phyloP scores from a whole-genome alignment of 2,797 vertebrate genomes.

The Amphiprion clarkii region DNA sequence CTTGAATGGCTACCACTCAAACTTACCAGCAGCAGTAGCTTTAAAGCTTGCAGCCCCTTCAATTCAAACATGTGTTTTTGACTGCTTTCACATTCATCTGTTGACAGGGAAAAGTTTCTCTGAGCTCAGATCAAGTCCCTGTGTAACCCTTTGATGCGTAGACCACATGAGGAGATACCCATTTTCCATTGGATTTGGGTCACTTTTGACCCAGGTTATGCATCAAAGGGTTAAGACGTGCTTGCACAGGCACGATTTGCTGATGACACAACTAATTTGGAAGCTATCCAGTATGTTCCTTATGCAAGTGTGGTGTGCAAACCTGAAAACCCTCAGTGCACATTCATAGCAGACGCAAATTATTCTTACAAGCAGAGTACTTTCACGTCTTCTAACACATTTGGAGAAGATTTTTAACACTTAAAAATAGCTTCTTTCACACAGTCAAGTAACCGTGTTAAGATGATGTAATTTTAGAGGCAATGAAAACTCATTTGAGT shows the following conservation, averaged over 20 bases:
- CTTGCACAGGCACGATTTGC: neutral
- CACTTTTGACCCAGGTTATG: no score
- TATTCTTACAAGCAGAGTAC: no score
- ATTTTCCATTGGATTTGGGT: no score
- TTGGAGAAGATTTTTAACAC: no score
- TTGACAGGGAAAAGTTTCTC: neutral
- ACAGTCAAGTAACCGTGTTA: neutral
- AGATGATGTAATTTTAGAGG: neutral
- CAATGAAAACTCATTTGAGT: conserved; percentile 15
- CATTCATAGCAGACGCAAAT: neutral
- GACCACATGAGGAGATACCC: no score
- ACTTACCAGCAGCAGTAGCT: neutral
- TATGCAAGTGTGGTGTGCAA: neutral
- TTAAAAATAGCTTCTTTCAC: no score
- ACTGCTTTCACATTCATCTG: neutral
- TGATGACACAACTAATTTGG: neutral
- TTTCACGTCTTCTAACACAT: neutral
- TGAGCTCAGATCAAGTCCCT: neutral
- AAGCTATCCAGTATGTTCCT: neutral
- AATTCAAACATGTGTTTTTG: neutral
- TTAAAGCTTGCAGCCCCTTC: neutral
- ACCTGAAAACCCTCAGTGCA: neutral
- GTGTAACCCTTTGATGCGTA: no score
- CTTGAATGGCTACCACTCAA: neutral
- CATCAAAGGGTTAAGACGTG: conserved; percentile 13